Evolutionary conservation across 2,113 vertebrate species (phyloP).

Genomic region (Pseudopipra pipra): DNA sequence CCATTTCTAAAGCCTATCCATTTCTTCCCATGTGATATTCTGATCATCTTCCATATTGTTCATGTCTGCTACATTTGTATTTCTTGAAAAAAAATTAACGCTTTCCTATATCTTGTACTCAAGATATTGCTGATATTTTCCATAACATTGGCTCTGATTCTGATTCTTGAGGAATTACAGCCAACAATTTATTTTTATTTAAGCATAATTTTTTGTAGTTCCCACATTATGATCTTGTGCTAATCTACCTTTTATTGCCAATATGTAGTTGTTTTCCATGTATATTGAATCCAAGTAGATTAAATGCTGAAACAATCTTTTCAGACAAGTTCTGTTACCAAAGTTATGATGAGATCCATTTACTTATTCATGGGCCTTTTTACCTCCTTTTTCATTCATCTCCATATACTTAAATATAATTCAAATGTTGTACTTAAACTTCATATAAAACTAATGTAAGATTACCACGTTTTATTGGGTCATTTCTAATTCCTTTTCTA

Average conservation of each 20-base stretch:
- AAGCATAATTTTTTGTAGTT: background rate
- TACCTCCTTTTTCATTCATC: background rate
- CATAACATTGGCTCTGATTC: background rate
- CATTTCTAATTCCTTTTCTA: background rate
- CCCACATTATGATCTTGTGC: background rate
- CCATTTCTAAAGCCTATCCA: slow-evolving; percentile 25
- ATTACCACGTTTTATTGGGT: background rate
- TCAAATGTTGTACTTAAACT: background rate
- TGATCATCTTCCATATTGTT: slow-evolving; percentile 25
- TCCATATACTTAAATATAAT: background rate
- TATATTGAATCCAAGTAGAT: background rate
- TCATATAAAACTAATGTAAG: background rate
- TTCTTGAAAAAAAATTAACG: background rate
- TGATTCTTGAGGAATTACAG: background rate
- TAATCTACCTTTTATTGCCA: slow-evolving; percentile 5
- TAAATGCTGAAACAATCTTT: background rate
- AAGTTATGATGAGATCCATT: background rate
- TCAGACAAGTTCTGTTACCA: background rate
- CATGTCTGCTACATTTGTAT: background rate
- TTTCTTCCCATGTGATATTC: slow-evolving; percentile 31
- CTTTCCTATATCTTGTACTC: background rate
- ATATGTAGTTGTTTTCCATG: background rate
- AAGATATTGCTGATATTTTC: background rate
- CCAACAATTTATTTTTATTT: background rate
- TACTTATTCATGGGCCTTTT: background rate